Base-by-base conservation (phyloP, 2,797 vertebrate species). In the Acrocephalus scirpaceus region DNA sequence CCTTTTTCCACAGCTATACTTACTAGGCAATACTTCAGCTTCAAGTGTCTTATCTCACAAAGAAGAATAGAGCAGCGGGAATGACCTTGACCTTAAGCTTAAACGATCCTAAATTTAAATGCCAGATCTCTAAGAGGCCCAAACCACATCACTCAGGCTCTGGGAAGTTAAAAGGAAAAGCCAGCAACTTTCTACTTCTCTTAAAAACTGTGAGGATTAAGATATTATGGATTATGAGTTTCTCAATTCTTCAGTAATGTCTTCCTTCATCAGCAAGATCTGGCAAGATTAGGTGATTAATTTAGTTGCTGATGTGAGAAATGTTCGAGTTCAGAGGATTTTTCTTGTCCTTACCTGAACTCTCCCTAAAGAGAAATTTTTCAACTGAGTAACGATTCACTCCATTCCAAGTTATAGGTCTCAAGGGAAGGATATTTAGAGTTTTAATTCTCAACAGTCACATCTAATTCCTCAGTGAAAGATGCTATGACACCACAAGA, bases 271-370 rank as follows among this genome's bases (percentile, higher is more conserved):
- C 87, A 92, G 73, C 76, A 83, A 94, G 87, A 94, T 92, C 82
- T 93, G 51, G 85, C 42, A 91, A 95, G 92, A 95, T 95, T 87
- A 95, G 81, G 61, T 71, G 67, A 94, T 86, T 96, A 94, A 96
- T 95, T 95, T 96, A 78, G 65, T 94, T 88, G 60, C 80, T 90
- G 88, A 90, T 94, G 64, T 91, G 62, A 88, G 64, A 94, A 92
- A 90, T 62, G 18, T 73, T 81, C 3, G 16, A 71, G 76, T 90
- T 92, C 80, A 86, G 71, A 92, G 60, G 73, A 86, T 79, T 92
- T 94, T 91, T 92, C 74, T 90, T 89, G 90, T 95, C 89, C 94
- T 95, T 70, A 96, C 73, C 90, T 88, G 82, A 96, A 96, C 92
- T 93, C 64, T 85, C 57, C 84, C 45, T 25, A 21, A 73, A 67